Conservation (phyloP, 2,888 invertebrate genomes). For the Lomographa bimaculata region DNA sequence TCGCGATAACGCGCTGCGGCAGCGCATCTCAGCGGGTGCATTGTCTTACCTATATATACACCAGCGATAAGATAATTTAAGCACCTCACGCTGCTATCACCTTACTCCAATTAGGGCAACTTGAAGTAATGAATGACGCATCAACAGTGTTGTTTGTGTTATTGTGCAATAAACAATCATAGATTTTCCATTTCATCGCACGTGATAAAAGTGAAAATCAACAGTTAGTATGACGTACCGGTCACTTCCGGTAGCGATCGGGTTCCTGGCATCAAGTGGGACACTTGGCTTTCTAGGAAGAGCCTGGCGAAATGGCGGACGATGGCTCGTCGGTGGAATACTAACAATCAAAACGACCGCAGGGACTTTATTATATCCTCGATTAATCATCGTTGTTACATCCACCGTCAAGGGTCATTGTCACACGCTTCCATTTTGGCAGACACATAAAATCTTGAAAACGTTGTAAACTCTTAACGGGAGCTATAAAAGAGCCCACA, state of each 20-base stretch:
- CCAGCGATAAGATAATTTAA: conserved; percentile 62
- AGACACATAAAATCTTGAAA: conserved; percentile 35
- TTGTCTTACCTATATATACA: conserved; percentile 49
- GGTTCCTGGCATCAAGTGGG: conserved; percentile 60
- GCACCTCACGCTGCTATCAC: conserved; percentile 28
- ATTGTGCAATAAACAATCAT: conserved; percentile 31
- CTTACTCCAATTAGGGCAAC: conserved; percentile 37
- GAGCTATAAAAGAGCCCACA: conserved; percentile 44
- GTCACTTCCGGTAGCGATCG: conserved; percentile 56
- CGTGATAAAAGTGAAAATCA: conserved; percentile 74
- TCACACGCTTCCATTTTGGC: conserved; percentile 26
- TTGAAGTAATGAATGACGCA: conserved; percentile 23
- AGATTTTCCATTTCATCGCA: conserved; percentile 39
- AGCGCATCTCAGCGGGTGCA: conserved; percentile 44
- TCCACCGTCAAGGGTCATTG: conserved; percentile 6
- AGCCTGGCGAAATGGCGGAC: conserved; percentile 63
- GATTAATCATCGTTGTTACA: conserved; percentile 45
- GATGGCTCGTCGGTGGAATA: conserved; percentile 56
- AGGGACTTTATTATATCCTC: conserved; percentile 45
- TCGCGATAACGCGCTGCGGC: conserved; percentile 51
- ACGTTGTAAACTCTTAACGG: conserved; percentile 27
- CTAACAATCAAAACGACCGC: conserved; percentile 50
- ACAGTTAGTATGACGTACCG: conserved; percentile 57
- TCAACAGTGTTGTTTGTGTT: conserved; percentile 5
- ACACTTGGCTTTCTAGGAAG: conserved; percentile 76